Base-by-base conservation (phyloP, 2,888 invertebrate species). In the Pelosia muscerda region DNA sequence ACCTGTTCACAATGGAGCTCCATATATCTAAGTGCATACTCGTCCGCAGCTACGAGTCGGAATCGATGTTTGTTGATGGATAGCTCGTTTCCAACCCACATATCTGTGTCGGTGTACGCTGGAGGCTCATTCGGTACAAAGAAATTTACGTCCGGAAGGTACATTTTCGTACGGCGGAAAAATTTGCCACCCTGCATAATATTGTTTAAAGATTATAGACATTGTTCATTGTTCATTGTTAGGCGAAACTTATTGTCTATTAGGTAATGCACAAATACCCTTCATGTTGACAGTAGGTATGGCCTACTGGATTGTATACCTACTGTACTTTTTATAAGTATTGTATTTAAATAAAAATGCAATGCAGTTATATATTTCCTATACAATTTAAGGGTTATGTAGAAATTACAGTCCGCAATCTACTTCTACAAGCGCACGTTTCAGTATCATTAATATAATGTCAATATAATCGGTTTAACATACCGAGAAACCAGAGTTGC, bases 11-110 rank as follows among this genome's bases (percentile, higher is more conserved):
- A 93, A 89, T 98, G 95, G 10, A 97, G 86, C 89, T 99, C 98
- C 98, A 98, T 97, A 85, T 98, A 98, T 57, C 97, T 95, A 63
- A 98, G 90, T 0, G 98, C 97, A 85, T 98, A 99, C 84, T 98
- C 97, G 87, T 99, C 99, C 2, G 98, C 98, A 2, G 96, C 96
- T 1, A 96, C 94, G 38, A 99, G 94, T 61, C 97, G 93, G 88
- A 99, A 99, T 60, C 96, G 90, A 84, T 98, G 98, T 76, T 96
- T 96, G 86, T 97, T 97, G 23, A 99, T 95, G 55, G 96, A 96
- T 58, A 99, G 83, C 58, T 96, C 96, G 26, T 97, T 97, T 2
- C 99, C 99, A 26, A 99, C 96, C 93, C 97, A 98, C 94, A 99
- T 97, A 87, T 99, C 97, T 77, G 96, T 95, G 9, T 98, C 96